Evolutionary conservation across 1,140 invertebrate genomes (phyloP).

Genomic region (Drosophila suzukii): DNA sequence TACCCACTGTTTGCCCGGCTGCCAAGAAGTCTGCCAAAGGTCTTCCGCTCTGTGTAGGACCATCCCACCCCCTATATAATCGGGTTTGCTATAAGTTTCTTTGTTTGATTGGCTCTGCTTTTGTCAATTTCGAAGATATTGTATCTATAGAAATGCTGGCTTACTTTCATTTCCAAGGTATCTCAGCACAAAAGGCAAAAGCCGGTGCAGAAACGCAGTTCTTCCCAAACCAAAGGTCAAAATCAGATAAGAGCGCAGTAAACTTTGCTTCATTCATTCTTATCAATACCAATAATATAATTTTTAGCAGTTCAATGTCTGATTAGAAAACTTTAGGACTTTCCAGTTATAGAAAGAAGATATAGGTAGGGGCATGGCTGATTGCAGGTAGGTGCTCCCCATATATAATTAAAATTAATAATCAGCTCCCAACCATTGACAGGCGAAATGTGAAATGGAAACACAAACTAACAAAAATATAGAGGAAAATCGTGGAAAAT

Average conservation of each 20-base stretch:
- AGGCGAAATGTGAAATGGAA: conserved; percentile 18
- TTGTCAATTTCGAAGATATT: conserved; percentile 5
- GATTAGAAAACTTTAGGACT: conserved; percentile 20
- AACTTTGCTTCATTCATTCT: conserved; percentile 4
- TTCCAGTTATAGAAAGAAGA: conserved; percentile 10
- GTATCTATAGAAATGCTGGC: conserved; percentile 19
- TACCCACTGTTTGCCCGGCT: conserved; percentile 17
- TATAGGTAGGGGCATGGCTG: not conserved
- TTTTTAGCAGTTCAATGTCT: conserved; percentile 23
- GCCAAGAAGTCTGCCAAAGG: conserved; percentile 46
- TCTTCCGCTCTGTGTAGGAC: conserved; percentile 2
- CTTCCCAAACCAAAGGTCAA: conserved; percentile 41
- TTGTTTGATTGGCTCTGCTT: conserved; percentile 33
- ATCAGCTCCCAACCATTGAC: conserved; percentile 2
- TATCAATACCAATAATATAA: conserved; percentile 13
- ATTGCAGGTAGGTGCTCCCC: not conserved
- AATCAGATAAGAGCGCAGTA: conserved; percentile 48
- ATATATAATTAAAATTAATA: conserved; percentile 38
- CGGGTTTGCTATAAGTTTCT: conserved; percentile 46
- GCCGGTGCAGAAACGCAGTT: conserved; percentile 40
- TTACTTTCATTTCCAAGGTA: conserved; percentile 13
- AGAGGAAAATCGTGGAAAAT: not conserved
- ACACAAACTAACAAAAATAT: not conserved
- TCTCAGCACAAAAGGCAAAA: conserved; percentile 26
- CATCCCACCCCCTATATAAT: conserved; percentile 1